Base-by-base conservation (phyloP, 1,140 invertebrate genomes). In the Thrips palmi region DNA sequence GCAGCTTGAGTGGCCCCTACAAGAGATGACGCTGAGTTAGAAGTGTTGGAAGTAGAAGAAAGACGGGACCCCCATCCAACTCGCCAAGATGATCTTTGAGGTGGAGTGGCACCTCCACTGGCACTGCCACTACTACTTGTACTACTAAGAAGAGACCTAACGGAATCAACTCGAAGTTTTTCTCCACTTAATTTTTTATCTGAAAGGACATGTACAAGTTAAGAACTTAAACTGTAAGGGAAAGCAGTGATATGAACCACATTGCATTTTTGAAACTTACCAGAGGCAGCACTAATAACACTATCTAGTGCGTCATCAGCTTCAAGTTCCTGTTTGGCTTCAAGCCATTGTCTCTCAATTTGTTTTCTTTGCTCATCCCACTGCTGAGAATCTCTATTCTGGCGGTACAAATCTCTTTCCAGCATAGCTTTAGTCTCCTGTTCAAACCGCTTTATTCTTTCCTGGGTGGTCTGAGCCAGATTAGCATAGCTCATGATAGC, bases 401-500 rank as follows among this genome's bases (percentile, higher is more conserved):
- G 52, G 10, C 55, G 49, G 41, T 56, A 47, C 29, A 58, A 56
- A 49, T 70, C 66, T 33, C 68, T 54, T 23, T 69, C 63, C n/a
- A 79, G 48, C 60, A 76, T 69, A 12, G 73, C 74, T 45, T 70
- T 64, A 0, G 76, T 72, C 52, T 79, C 77, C 48, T 74, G 60
- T 49, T 80, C 77, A 50, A 79, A 77, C 45, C 50, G 49, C 41
- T 59, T 62, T 31, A 78, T 69, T 42, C 74, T 55, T 46, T 74
- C 70, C 48, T 73, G 67, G 1, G 70, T 73, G 1, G 59, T 64
- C 8, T 65, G 63, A 40, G 62, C 64, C 7, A 71, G 51, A 21
- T 67, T 67, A 0, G 67, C 57, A 40, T 74, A 72, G 0, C 66
- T 67, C 33, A 60, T 56, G 39, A 69, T 67, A 10, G 64, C 53